Evolutionary conservation across 2,797 vertebrate species (phyloP).

Genomic region (Gadopsis bispinosus): DNA sequence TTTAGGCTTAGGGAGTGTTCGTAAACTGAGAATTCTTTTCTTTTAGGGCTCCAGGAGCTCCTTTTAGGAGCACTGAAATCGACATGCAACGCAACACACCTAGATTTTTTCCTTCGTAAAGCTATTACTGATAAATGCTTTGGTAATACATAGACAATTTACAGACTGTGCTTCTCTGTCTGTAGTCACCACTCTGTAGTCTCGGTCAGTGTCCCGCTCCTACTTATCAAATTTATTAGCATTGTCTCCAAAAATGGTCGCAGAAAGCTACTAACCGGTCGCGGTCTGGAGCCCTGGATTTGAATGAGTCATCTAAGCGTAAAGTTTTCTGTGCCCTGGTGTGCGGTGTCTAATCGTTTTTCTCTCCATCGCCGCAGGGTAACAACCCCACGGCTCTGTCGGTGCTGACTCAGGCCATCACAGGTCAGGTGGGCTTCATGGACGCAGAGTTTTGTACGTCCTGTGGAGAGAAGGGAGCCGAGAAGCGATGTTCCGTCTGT

Average conservation of each 20-base stretch:
- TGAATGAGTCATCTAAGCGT: background rate
- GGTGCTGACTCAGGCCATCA: constrained; percentile 97
- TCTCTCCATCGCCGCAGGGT: constrained; percentile 81
- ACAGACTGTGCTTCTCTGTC: no score
- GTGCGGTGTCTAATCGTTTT: background rate
- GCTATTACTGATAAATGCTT: no score
- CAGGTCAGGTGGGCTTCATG: constrained; percentile 97
- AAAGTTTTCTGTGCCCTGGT: background rate
- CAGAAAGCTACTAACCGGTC: no score
- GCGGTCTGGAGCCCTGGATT: background rate
- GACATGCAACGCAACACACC: no score
- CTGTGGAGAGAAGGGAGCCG: constrained; percentile 96
- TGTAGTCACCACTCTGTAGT: no score
- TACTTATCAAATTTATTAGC: no score
- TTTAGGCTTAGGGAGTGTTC: background rate
- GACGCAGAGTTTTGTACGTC: constrained; percentile 96
- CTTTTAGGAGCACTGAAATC: no score
- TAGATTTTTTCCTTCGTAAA: no score
- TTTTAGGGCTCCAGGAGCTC: no score
- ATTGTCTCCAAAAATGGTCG: no score
- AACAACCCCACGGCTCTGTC: constrained; percentile 96
- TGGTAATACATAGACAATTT: no score
- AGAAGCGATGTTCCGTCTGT: constrained; percentile 96
- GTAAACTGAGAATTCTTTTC: background rate
- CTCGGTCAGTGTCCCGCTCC: no score